Base-by-base conservation (phyloP, 2,888 invertebrate genomes). In the Synanthedon formicaeformis region DNA sequence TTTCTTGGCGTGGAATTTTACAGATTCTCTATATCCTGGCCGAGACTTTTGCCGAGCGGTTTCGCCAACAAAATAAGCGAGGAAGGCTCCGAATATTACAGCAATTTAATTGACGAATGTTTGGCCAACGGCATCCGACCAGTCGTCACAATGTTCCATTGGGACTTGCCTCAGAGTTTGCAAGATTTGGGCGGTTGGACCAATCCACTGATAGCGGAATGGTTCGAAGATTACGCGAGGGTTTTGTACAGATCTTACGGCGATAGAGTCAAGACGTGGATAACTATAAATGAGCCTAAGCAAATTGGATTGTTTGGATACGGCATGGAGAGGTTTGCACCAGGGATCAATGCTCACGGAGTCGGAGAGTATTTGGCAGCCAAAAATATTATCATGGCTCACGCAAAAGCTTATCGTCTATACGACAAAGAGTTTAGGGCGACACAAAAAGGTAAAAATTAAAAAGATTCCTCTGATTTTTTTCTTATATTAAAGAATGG, bases 271-370 rank as follows among this genome's bases (percentile, higher is more conserved):
- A 89, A 88, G 68, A 73, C 82, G 45, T 94, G 93, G 93, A 86
- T 92, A 0, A 94, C 94, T 0, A 87, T 94, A 53, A 94, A 94
- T 68, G 94, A 94, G 63, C 93, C 93, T 0, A 67, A 73, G 18
- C 57, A 78, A 1, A 60, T 84, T 2, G 88, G 89, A 55, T 75
- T 78, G 11, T 54, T 56, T 0, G 73, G 75, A 0, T 90, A 88
- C 58, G 82, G 77, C 14, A 68, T 73, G 0, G 81, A 77, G 1
- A 64, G 64, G n/a, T 63, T 84, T 57, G 88, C 89, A 0, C 69
- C 84, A 60, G 62, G 56, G 0, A 5, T 67, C 0, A 12, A 52
- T 0, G 69, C 69, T 40, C 79, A 87, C 0, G 89, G 88, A 0
- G 67, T 88, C 2, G 90, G 87, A 0, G 71, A 80, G 10, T 93